Evolutionary conservation across 2,888 invertebrate species (phyloP).

Genomic region (Cartodere bifasciata): DNA sequence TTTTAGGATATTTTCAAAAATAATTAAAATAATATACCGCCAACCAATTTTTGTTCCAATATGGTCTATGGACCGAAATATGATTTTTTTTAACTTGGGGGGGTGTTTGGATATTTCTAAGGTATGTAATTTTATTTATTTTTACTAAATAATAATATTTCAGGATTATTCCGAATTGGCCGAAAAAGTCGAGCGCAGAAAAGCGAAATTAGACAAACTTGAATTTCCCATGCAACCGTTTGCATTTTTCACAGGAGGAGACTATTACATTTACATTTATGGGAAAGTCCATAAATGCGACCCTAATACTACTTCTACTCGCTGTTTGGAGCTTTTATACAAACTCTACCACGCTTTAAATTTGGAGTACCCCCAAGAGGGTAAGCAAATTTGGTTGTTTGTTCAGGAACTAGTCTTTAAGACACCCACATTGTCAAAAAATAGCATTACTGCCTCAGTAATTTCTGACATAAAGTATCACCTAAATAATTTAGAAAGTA

Average conservation of each 20-base stretch:
- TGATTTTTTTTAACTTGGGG: too few species aligned
- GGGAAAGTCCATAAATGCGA: constrained; percentile 1
- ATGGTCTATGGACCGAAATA: too few species aligned
- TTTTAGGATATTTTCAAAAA: too few species aligned
- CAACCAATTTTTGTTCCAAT: too few species aligned
- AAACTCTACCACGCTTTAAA: constrained; percentile 5
- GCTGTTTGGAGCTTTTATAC: constrained; percentile 3
- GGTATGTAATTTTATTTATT: too few species aligned
- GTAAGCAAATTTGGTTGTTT: constrained; percentile 1
- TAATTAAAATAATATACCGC: too few species aligned
- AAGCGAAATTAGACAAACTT: too few species aligned
- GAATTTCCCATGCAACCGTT: constrained; percentile 5
- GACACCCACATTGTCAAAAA: not conserved
- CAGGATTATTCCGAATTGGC: too few species aligned
- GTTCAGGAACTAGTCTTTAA: constrained; percentile 2
- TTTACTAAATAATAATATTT: too few species aligned
- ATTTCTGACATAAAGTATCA: constrained; percentile 2
- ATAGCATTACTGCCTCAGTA: not conserved
- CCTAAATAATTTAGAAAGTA: not conserved
- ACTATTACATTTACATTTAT: constrained; percentile 3
- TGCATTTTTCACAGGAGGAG: not conserved
- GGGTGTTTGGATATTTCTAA: too few species aligned
- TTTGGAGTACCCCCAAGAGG: constrained; percentile 1
- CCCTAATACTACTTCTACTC: not conserved
- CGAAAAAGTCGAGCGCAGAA: too few species aligned